Evolutionary conservation across 2,797 vertebrate genomes (phyloP), one percentile per base, ranked within the genome.

Genomic region (Merluccius polli): DNA sequence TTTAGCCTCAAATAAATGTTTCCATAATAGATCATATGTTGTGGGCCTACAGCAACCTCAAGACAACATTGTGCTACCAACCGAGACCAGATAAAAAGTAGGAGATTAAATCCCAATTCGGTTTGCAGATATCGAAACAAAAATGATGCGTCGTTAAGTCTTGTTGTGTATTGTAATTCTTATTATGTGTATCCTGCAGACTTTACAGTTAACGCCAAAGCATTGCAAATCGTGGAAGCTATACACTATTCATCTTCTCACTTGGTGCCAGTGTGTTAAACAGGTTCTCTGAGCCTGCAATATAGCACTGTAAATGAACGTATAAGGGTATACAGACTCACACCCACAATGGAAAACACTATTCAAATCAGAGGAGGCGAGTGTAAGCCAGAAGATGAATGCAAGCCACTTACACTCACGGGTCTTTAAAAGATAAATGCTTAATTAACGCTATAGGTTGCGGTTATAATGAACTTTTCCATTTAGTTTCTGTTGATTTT

Each of bases 281-380:
- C 38, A 13, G 38, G 38, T 15, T 41, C 38, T 41, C 38, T 41
- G 70, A 73, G 82, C 71, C 81, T 44, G 80, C 82, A 86, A 82
- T 85, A 87, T 85, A 79, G n/a, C n/a, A n/a, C n/a, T n/a, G n/a
- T n/a, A n/a, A n/a, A n/a, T n/a, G n/a, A n/a, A n/a, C n/a, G n/a
- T n/a, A n/a, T n/a, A n/a, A n/a, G n/a, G n/a, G n/a, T n/a, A 84
- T 80, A 81, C 85, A 87, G 88, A 90, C 82, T 88, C 82, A 84
- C 81, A 88, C 87, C 79, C 75, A 72, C 81, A 71, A 35, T 76
- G 83, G n/a, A 81, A 75, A 74, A n/a, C n/a, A n/a, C n/a, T n/a
- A n/a, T n/a, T n/a, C 74, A 74, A 79, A 87, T 76, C 73, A 79
- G 83, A 84, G 82, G 82, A 88, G 83, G 76, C 74, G 76, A 82